Base-by-base conservation (phyloP, 2,888 invertebrate species). In the Aricia artaxerxes region DNA sequence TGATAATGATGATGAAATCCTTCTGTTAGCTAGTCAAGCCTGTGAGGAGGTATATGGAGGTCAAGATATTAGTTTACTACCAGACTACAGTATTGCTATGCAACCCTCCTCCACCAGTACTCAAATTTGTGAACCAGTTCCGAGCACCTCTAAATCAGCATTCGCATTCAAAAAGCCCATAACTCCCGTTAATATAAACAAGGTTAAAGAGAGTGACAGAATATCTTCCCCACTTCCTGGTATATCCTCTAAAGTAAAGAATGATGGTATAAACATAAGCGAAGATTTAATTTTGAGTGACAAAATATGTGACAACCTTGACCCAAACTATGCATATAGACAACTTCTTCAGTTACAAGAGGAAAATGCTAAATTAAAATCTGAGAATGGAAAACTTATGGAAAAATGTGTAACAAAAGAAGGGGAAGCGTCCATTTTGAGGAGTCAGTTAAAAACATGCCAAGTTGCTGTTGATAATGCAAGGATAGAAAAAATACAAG, bases 361-460 rank as follows among this genome's bases (percentile, higher is more conserved):
- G 78, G 92, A 94, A 79, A 93, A 92, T 87, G 84, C 87, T 1
- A 93, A 92, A 82, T 83, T 94, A 7, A 93, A 91, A 81, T 90
- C 90, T 0, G 93, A 94, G 80, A 93, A 94, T 85, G 92, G 92
- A 1, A 93, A 91, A 82, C 84, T 94, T 64, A 82, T 91, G 72
- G 93, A 95, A 73, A 92, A 95, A 86, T 95, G 92, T 88, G 90
- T 94, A 1, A 95, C 94, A 0, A 95, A 95, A 83, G 95, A 95
- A 84, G 95, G 95, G 1, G 96, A 96, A 85, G 94, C 95, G 0
- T 92, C 95, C 5, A 95, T 95, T 83, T 85, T 96, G 79, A 87
- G 95, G 16, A 92, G 92, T 2, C 95, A 95, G 85, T 84, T 96
- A 78, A 94, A 95, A 82, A 90, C 92, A 44, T 90, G 90, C 78